Conservation (phyloP, 2,888 invertebrate species). For the Papilio demoleus region DNA sequence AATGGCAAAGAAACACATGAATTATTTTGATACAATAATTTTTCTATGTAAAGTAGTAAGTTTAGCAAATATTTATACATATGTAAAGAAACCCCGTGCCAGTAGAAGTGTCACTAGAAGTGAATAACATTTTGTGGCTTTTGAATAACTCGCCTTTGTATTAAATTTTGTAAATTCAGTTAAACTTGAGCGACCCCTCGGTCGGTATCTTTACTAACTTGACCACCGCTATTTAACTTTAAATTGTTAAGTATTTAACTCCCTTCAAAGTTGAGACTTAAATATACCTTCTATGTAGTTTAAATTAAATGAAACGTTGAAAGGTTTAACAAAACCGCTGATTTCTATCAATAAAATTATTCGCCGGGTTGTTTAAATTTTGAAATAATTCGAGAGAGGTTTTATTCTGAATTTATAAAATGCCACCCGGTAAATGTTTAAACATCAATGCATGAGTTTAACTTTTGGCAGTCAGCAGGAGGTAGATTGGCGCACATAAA, state of each 20-base stretch:
- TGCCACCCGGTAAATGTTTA: no score
- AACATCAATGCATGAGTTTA: no score
- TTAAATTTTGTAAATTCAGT: constrained; percentile 22
- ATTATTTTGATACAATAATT: no score
- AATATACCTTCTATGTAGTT: neutral
- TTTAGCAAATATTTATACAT: no score
- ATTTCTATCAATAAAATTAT: neutral
- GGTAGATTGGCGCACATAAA: constrained; percentile 2
- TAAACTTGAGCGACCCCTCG: constrained; percentile 9
- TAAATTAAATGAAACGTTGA: neutral
- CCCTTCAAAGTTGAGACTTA: neutral
- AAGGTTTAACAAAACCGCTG: neutral
- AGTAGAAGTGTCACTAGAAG: no score
- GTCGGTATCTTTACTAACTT: constrained; percentile 30
- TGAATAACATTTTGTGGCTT: neutral
- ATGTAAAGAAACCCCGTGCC: no score
- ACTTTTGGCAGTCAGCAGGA: neutral
- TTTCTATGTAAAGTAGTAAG: no score
- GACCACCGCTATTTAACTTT: constrained; percentile 29
- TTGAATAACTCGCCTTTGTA: constrained; percentile 28
- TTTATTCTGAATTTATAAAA: no score
- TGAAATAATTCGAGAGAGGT: neutral
- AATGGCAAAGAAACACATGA: no score
- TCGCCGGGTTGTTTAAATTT: neutral
- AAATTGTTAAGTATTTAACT: constrained; percentile 23